A percentile compares a stretch with the other conserved stretches of the same genome.
These are phyloP conservation scores for Sebastolobus altivelis DNA, from an alignment of 2,797 vertebrate genomes.

Conservation along the genomic window DNA sequence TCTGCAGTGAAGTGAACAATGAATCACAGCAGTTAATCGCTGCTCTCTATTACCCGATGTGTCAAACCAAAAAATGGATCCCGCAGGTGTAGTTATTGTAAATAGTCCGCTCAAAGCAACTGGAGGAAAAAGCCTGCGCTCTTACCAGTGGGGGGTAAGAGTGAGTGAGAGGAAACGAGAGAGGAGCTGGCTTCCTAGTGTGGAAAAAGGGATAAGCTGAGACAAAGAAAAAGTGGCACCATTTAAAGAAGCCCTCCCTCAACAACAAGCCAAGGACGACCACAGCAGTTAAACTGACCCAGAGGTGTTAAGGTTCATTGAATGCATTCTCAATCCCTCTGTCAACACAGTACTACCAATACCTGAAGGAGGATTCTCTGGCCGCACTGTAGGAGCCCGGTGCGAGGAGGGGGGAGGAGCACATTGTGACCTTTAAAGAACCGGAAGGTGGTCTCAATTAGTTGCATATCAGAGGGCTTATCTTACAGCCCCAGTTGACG, in stretches of 20 bases:
- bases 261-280: slow-evolving; percentile 66
- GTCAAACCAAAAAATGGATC: slow-evolving; percentile 77
- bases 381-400: slow-evolving; percentile 4
- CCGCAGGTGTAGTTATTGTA: slow-evolving; percentile 81
- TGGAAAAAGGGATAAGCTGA: slow-evolving; percentile 33
- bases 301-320: slow-evolving; percentile 50
- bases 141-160: slow-evolving; percentile 48
- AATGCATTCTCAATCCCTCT: slow-evolving; percentile 52
- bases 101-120: slow-evolving; percentile 75
- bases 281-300: slow-evolving; percentile 52
- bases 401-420: slow-evolving; percentile 8
- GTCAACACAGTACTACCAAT: slow-evolving; percentile 40
- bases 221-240: slow-evolving; percentile 57
- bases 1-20: slow-evolving; percentile 55
- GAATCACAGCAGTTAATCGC: slow-evolving; percentile 74
- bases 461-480: slow-evolving; percentile 55
- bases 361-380: slow-evolving; percentile 42
- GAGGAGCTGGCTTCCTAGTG: slow-evolving; percentile 10
- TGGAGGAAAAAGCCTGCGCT: slow-evolving; percentile 52
- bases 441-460: slow-evolving; percentile 68
- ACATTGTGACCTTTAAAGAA: slow-evolving; percentile 66
- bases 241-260: slow-evolving; percentile 53
- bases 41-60: slow-evolving; percentile 62
- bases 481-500: slow-evolving; percentile 48
- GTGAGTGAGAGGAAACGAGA: slow-evolving; percentile 38